Percentiles rank a stretch among this genome's conserved stretches.
These are phyloP conservation scores for Ostrea edulis DNA, from an alignment of 1,140 invertebrate genomes.

Conservation along the genomic window DNA sequence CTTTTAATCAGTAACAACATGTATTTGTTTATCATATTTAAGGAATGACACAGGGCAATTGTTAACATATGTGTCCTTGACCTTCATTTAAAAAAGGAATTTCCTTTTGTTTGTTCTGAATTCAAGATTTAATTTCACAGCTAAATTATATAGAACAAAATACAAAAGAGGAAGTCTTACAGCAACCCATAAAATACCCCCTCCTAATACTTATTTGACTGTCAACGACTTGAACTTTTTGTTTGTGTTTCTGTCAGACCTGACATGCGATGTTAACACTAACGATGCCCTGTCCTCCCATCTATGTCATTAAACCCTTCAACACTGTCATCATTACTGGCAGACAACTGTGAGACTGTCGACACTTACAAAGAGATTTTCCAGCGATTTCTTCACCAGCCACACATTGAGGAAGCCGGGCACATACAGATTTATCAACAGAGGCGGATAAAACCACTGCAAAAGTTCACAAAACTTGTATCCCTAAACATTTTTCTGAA, in stretches of 20 bases:
- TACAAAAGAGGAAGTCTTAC: not conserved
- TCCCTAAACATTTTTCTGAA: not conserved
- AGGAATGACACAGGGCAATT: no score
- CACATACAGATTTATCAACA: constrained; percentile 93
- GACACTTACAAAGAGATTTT: constrained; percentile 98
- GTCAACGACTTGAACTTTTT: not conserved
- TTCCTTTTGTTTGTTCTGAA: not conserved
- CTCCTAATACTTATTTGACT: not conserved
- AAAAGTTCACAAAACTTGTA: constrained; percentile 44
- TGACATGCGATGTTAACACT: not conserved
- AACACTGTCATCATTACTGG: not conserved
- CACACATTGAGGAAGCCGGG: constrained; percentile 98
- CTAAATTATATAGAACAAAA: not conserved
- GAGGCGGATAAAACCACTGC: constrained; percentile 92
- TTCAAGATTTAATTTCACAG: not conserved
- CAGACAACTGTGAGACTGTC: not conserved
- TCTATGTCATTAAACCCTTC: not conserved
- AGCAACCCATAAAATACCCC: not conserved
- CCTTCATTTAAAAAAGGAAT: no score
- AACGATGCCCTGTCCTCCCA: not conserved
- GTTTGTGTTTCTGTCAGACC: constrained; percentile 1
- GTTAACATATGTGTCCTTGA: no score
- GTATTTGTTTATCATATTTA: no score
- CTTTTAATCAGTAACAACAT: no score
- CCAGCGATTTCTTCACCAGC: constrained; percentile 96